These are phyloP conservation scores for Patella depressa DNA, from an alignment of 2,888 invertebrate species.

Conservation along the genomic window DNA sequence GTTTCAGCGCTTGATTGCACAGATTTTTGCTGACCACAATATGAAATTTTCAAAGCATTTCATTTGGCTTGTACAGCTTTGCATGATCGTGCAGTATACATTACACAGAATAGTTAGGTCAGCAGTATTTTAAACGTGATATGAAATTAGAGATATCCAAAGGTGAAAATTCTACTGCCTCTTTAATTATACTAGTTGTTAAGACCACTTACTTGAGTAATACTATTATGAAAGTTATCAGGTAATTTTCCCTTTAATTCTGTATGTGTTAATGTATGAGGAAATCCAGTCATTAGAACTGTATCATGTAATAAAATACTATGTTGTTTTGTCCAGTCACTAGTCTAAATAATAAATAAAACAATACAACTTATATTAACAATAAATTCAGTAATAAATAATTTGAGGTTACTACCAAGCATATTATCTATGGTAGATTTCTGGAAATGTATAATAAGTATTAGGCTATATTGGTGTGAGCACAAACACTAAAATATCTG, in stretches of 20 bases:
- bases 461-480: too few species aligned
- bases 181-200: neutral
- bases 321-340: slow-evolving; percentile 65
- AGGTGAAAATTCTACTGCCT: too few species aligned
- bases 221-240: slow-evolving; percentile 39
- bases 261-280: slow-evolving; percentile 50
- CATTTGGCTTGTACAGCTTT: slow-evolving; percentile 17
- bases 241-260: slow-evolving; percentile 56
- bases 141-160: too few species aligned
- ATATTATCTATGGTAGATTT: too few species aligned
- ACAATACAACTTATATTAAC: too few species aligned
- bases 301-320: slow-evolving; percentile 59
- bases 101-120: neutral
- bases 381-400: too few species aligned
- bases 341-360: slow-evolving; percentile 55
- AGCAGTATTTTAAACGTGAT: too few species aligned
- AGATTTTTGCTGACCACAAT: neutral
- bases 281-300: slow-evolving; percentile 69
- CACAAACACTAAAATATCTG: too few species aligned
- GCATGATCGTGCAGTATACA: slow-evolving; percentile 14
- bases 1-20: too few species aligned
- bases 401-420: too few species aligned
- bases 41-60: slow-evolving; percentile 15
- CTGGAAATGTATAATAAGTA: too few species aligned
- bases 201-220: slow-evolving; percentile 50